Evolutionary conservation across 53 echinoderm and acorn worm species (phyloP), one percentile per base, ranked within the genome.

Genomic region (Apostichopus leukothele): DNA sequence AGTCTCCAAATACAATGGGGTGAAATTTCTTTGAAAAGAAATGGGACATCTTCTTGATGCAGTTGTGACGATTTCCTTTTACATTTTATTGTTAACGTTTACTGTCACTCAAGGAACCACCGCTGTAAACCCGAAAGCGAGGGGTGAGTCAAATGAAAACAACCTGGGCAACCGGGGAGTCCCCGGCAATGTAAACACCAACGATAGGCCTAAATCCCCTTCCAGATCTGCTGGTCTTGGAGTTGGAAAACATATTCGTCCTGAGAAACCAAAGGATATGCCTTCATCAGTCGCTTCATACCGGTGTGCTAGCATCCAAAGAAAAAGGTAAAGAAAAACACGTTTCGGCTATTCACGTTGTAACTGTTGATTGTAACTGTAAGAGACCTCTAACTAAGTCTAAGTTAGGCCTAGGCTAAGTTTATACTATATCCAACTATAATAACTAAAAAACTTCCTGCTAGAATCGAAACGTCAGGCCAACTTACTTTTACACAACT

Each of bases 151-250:
- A 2, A 71, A 5, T n/a, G 18, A 71, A 71, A 18, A 71, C n/a
- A 71, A 71, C 71, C 6, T 18, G 6, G 71, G 20, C 16, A 71
- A 71, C 18, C 71, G 71, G 71, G 71, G 71, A 71, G 71, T 71
- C 71, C 71, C 71, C 71, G 71, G 13, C 6, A 18, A 71, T 71
- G 71, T 71, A 71, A 71, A 71, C 71, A 71, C 71, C 71, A 71
- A 71, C 1, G 71, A 71, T n/a, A 19, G 71, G 71, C 20, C 71
- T 71, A 71, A 14, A 19, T 19, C 18, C 6, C 18, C 71, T n/a
- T 13, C 63, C 14, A 16, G 16, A 13, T 63, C 63, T 63, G 63
- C 12, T 63, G 63, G 63, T 7, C 63, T 13, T 13, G 71, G 71
- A 6, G 18, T 14, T 19, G 18, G 18, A 1, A 7, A 57, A 57